These are phyloP conservation scores for Tychaedon coryphoeus DNA, from an alignment of 2,113 vertebrate species.

Conservation along the genomic window DNA sequence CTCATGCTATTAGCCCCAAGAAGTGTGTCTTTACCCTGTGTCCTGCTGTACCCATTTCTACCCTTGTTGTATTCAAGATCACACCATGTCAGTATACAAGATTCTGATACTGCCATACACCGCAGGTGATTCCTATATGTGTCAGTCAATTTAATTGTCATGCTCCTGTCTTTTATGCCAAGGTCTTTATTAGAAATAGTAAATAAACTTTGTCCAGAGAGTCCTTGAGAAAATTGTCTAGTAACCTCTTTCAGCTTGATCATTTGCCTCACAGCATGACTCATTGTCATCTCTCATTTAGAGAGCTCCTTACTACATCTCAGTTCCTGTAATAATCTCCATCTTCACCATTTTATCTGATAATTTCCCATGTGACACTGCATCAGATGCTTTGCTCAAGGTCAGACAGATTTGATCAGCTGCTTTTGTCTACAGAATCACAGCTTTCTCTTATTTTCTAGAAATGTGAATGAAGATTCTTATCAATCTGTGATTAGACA, in stretches of 20 bases:
- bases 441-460: background rate
- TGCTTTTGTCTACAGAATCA: background rate
- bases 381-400: conserved; percentile 15
- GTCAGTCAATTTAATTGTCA: background rate
- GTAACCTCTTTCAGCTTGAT: conserved; percentile 9
- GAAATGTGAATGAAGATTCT: background rate
- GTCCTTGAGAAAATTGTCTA: conserved; percentile 19
- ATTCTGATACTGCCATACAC: background rate
- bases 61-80: background rate
- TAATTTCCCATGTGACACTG: conserved; percentile 16
- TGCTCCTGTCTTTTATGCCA: background rate
- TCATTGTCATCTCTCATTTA: conserved; percentile 16
- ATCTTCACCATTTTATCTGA: conserved; percentile 1
- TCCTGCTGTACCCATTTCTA: background rate
- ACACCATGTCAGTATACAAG: background rate
- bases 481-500: conserved; percentile 14
- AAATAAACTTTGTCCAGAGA: background rate
- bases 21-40: fast-evolving
- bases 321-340: conserved; percentile 6
- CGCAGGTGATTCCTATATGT: background rate
- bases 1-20: background rate
- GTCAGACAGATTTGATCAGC: conserved; percentile 12
- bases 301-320: background rate
- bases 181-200: background rate
- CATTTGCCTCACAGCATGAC: conserved; percentile 13